A percentile compares a stretch with the other conserved stretches of the same genome.
These are phyloP conservation scores for Gymnocheta viridis DNA, from an alignment of 2,888 invertebrate species.

Conservation along the genomic window DNA sequence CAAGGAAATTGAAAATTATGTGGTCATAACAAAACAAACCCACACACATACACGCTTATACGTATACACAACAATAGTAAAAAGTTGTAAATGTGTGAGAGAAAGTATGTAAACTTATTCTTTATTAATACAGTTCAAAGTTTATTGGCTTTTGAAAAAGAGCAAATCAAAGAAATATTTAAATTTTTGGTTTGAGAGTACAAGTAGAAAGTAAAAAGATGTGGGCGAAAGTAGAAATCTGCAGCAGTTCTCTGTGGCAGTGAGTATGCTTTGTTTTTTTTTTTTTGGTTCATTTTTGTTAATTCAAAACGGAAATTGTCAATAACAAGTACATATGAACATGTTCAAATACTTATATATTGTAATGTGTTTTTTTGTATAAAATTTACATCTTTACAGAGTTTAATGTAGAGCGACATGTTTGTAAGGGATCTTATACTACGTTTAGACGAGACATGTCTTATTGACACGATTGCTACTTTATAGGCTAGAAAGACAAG, in stretches of 20 bases:
- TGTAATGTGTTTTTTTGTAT: conserved; percentile 17
- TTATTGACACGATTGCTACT: too few relatives aligned
- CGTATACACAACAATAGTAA: conserved; percentile 13
- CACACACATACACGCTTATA: background rate
- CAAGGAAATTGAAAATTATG: conserved; percentile 11
- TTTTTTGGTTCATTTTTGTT: conserved; percentile 18
- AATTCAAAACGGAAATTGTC: conserved; percentile 53
- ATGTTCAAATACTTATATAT: background rate
- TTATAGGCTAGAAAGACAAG: too few relatives aligned
- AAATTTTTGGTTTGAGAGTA: conserved; percentile 1
- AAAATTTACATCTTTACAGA: conserved; percentile 9
- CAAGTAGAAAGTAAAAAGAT: background rate
- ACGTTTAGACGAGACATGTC: too few relatives aligned
- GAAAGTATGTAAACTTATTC: background rate
- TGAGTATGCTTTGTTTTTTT: background rate
- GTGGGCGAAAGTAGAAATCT: conserved; percentile 9
- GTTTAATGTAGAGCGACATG: background rate
- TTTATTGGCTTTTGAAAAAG: conserved; percentile 59
- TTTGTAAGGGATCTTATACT: conserved; percentile 36
- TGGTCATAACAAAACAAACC: conserved; percentile 4
- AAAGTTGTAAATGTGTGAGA: background rate
- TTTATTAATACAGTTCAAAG: conserved; percentile 58
- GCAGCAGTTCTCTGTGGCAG: conserved; percentile 11
- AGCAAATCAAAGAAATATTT: conserved; percentile 27
- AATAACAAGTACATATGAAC: conserved; percentile 11